Base-by-base conservation (phyloP, 2,113 vertebrate genomes). In the Cyprinodon variegatus region DNA sequence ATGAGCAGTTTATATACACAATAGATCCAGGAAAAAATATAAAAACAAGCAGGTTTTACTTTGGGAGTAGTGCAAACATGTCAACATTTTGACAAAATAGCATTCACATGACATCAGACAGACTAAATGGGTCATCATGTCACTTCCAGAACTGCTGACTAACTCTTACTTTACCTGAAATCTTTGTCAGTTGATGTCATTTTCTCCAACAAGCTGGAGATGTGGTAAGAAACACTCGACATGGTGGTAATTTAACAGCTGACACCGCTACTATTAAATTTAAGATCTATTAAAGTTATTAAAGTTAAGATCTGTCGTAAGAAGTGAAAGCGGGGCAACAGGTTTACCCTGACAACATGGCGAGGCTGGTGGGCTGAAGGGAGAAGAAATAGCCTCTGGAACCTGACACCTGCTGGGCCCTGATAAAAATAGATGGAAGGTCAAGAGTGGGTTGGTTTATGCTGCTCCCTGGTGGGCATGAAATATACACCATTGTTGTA, bases 141-240 rank as follows among this genome's bases (percentile, higher is more conserved):
- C 81, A 87, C 78, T 66, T 73, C 78, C 53, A 78, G 37, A 0
- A 78, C 80, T 46, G 82, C 77, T 45, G 39, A 17, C 38, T 40
- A 67, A 45, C 74, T 72, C 92, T 93, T 92, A 53, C 72, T 74
- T 11, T 74, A 97, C 96, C 96, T 94, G 90, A 97, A 97, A 83
- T 97, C 96, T 92, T 97, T 97, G 94, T 97, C 96, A 71, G 94
- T 96, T 71, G 96, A 97, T 38, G 95, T 96, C 96, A 97, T 97
- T 91, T 97, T 97, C 94, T 96, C 96, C 95, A 97, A 78, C 60
- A 97, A 90, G 89, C 95, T 96, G 94, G 96, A 95, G 92, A 97
- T 94, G 81, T 96, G 93, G 83, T 95, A 97, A 39, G 96, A 93
- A 7, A 95, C 91, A 76, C 81, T 95, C 81, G 94, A 95, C 96